These are phyloP conservation scores for Harlomillsia oculata DNA, from an alignment of 1,140 invertebrate species.

Conservation along the genomic window DNA sequence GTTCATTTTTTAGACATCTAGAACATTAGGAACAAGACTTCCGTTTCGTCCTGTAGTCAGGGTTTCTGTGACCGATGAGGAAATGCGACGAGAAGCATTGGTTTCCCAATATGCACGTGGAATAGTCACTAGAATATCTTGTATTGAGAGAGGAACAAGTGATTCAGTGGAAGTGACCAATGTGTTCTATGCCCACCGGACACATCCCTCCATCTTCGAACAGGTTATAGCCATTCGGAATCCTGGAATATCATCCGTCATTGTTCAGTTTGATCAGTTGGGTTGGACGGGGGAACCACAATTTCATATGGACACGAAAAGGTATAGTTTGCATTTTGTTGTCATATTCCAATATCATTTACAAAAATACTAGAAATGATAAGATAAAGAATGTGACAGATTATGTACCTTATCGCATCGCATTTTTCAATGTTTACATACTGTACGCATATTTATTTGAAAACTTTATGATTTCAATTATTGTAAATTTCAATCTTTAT, in stretches of 20 bases:
- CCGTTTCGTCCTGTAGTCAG: slow-evolving; percentile 63
- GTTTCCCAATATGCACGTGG: slow-evolving; percentile 51
- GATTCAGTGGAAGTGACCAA: slow-evolving; percentile 56
- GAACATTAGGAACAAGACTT: slow-evolving; percentile 59
- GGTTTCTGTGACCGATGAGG: slow-evolving; percentile 37
- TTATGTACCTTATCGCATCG: too few species aligned
- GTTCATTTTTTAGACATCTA: slow-evolving; percentile 42
- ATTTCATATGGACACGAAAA: slow-evolving; percentile 26
- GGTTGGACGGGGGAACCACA: slow-evolving; percentile 32
- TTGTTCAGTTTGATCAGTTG: slow-evolving; percentile 37
- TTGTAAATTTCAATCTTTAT: too few species aligned
- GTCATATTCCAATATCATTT: too few species aligned
- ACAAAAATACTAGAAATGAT: too few species aligned
- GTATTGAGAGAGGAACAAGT: slow-evolving; percentile 41
- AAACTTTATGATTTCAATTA: too few species aligned
- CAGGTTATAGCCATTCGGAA: slow-evolving; percentile 71
- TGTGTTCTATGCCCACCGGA: slow-evolving; percentile 67
- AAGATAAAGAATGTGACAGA: too few species aligned
- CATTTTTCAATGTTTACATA: too few species aligned
- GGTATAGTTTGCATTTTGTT: slow-evolving; percentile 21
- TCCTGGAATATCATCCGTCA: slow-evolving; percentile 43
- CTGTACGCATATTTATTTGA: too few species aligned
- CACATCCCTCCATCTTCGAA: slow-evolving; percentile 62
- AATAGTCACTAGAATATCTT: slow-evolving; percentile 53
- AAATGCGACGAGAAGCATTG: slow-evolving; percentile 33